phyloP scores from a whole-genome alignment of 2,113 vertebrate species.

The Amazona guildingii region DNA sequence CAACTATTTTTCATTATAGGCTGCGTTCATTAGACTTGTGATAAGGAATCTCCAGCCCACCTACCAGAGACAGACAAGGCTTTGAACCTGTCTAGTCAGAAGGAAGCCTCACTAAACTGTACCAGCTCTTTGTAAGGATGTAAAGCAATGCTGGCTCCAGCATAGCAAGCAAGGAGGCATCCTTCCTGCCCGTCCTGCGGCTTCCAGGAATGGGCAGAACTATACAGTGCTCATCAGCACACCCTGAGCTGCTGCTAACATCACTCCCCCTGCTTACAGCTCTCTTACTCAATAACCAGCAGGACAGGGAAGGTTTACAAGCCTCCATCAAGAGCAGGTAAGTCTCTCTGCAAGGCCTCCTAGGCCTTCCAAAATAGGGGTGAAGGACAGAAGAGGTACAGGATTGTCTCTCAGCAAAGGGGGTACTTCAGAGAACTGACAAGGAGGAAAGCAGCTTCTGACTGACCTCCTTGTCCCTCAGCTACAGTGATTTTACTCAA shows the following conservation, averaged over 20 bases:
- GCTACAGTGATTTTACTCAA: background rate
- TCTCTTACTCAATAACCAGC: background rate
- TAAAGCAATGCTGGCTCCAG: background rate
- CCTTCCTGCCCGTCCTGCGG: accelerated
- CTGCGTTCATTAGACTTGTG: background rate
- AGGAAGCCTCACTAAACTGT: background rate
- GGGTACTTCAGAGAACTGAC: background rate
- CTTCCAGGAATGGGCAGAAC: accelerated
- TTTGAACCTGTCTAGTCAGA: accelerated
- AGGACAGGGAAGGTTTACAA: background rate
- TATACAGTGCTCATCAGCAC: background rate
- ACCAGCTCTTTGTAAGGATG: background rate
- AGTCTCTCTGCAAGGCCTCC: background rate
- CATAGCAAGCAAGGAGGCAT: background rate
- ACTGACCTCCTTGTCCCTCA: background rate
- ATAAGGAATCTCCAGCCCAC: background rate
- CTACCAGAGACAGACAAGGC: background rate
- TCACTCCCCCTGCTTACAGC: background rate
- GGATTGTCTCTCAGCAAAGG: background rate
- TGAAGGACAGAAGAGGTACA: background rate
- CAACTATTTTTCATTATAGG: background rate
- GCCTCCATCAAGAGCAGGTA: background rate
- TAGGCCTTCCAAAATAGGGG: background rate
- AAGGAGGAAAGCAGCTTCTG: background rate
- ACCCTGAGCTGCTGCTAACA: background rate